Evolutionary conservation across 1,140 invertebrate genomes (phyloP), one percentile per base, ranked within the genome.

Genomic region (Brachionus angularis): DNA sequence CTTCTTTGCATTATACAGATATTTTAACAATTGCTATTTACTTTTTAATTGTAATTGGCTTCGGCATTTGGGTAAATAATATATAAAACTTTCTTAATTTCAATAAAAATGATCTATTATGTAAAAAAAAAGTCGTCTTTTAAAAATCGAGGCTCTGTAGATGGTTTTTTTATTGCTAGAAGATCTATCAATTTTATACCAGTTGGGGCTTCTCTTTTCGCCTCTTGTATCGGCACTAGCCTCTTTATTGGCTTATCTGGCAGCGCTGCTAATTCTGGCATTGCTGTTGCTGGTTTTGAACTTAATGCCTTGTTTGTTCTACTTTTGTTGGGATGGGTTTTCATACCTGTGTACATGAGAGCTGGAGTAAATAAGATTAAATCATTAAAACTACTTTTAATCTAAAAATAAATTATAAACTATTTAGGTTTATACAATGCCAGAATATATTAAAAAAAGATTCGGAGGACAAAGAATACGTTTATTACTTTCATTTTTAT

Each of bases 191-290:
- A 47, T n/a, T 67, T 49, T 36, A 27, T 49, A 33, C 42, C 42
- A 33, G 52, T 86, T 33, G 86, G 86, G 36, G 85, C 85, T 5
- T 86, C 85, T 8, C 76, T 86, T 34, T 86, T 86, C 77, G 85
- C 85, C 21, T 85, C 83, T 72, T 86, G 86, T 74, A 86, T 86
- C 29, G 85, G 85, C 3, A 84, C 83, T 44, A 84, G 84, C 1
- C 84, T 85, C 77, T 86, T 86, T 74, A 84, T 86, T 53, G 85
- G 85, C 42, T 72, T 86, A 25, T 81, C 84, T 4, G 85, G 85
- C 5, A 83, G 44, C 49, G 62, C 23, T n/a, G 62, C 82, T 7
- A 78, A 76, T 5, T 75, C 75, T 5, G 82, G 82, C 8, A 74
- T 85, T 52, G 83, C 80, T 31, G 83, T 84, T 16, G 83, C 81